A percentile compares a stretch with the other conserved stretches of the same genome.
These are phyloP conservation scores for Clarias platycephalus DNA, from an alignment of 2,797 vertebrate genomes.

Conservation along the genomic window DNA sequence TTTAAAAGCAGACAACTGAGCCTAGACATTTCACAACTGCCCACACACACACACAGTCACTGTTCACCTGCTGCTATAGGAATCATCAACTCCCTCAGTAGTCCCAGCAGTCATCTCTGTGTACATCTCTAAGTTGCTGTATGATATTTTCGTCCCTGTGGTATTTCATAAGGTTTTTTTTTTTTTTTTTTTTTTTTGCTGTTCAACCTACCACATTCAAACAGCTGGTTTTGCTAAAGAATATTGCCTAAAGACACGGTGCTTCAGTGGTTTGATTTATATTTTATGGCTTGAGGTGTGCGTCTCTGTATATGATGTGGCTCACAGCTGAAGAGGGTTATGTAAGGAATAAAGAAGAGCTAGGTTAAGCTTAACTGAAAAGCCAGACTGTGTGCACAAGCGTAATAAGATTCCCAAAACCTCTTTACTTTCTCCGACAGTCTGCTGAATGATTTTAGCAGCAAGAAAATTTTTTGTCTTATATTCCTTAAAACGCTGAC, in stretches of 20 bases:
- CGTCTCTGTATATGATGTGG: background rate
- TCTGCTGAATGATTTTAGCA: slow-evolving; percentile 19
- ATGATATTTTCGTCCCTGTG: slow-evolving; percentile 32
- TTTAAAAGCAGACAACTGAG: slow-evolving; percentile 48
- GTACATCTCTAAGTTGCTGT: slow-evolving; percentile 29
- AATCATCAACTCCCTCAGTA: slow-evolving; percentile 36
- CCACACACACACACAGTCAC: slow-evolving; percentile 25
- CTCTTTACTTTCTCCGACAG: background rate
- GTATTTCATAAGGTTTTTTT: background rate
- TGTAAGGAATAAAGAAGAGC: slow-evolving; percentile 18
- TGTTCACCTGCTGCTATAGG: slow-evolving; percentile 42
- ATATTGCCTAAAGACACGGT: slow-evolving; percentile 4
- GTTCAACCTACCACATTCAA: slow-evolving; percentile 7
- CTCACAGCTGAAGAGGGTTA: background rate
- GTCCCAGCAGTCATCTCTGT: slow-evolving; percentile 33
- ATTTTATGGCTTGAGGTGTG: background rate
- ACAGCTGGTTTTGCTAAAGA: slow-evolving; percentile 1
- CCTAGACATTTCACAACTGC: slow-evolving; percentile 22
- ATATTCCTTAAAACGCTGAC: slow-evolving; percentile 5
- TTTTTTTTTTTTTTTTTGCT: background rate
- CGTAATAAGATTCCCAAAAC: slow-evolving; percentile 9
- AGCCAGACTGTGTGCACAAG: slow-evolving; percentile 2
- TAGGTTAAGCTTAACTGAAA: slow-evolving; percentile 18
- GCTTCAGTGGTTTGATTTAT: slow-evolving; percentile 24
- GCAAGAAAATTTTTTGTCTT: slow-evolving; percentile 7